Evolutionary conservation across 30 jellyfish, hydroid and myxozoan genomes (phyloP), one percentile per base, ranked within the genome.

Genomic region (Chironex yamaguchii): DNA sequence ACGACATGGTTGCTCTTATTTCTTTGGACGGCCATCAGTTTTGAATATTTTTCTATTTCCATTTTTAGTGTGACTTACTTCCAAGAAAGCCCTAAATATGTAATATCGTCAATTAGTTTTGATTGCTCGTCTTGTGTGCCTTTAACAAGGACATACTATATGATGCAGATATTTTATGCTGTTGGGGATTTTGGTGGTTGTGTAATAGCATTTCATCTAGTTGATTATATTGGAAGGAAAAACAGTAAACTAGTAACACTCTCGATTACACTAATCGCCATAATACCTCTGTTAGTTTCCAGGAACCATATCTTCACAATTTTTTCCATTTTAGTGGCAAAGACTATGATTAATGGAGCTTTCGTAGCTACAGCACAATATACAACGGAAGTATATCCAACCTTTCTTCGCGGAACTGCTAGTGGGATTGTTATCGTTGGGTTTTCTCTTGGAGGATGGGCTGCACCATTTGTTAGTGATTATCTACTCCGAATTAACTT

Each of bases 301-400:
- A 42, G 72, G 3, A 84, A 88, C 2, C n/a, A 36, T 50, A 25
- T 36, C 29, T 88, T 52, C 14, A n/a, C 33, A 27, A 36, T 85
- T 28, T 34, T 82, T 0, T 24, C 52, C 21, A 20, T 85, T 68
- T 25, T 85, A 66, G 30, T 85, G 14, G 95, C 89, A 31, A 53
- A 89, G 66, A n/a, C n/a, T n/a, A n/a, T n/a, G n/a, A n/a, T n/a
- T n/a, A n/a, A n/a, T n/a, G n/a, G n/a, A n/a, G n/a, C n/a, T n/a
- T n/a, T n/a, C n/a, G n/a, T n/a, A n/a, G 95, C 95, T 0, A 20
- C 77, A 0, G 78, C 83, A 3, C 95, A 85, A 62, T 88, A 88
- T 83, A 88, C 96, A 14, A 91, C 96, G 26, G 96, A 88, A 51
- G 96, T 88, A 2, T 88, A 88, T 36, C 96, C 96, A 9, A 88